A percentile compares a stretch with the other conserved stretches of the same genome.
Conservation (phyloP, 2,797 vertebrate species). For the Clarias pachynema region DNA sequence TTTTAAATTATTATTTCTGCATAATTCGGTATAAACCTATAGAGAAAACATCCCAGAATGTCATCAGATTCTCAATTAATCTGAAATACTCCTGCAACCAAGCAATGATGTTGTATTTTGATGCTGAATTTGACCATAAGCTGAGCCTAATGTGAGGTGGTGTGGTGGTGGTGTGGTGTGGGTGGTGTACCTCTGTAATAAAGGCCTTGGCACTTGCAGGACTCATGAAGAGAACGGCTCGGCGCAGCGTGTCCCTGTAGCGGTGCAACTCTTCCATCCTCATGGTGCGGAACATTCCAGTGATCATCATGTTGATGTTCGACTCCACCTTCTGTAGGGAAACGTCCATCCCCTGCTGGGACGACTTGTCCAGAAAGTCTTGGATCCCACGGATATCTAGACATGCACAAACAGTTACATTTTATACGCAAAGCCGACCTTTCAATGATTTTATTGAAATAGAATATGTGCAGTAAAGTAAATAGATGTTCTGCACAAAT, state of each 20-base stretch:
- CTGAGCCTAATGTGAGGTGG: neutral
- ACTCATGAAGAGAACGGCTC: conserved; percentile 96
- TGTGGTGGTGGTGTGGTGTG: neutral
- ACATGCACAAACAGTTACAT: conserved; percentile 15
- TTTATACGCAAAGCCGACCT: neutral
- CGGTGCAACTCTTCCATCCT: conserved; percentile 95
- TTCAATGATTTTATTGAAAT: conserved; percentile 14
- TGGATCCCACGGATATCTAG: conserved; percentile 97
- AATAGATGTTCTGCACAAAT: conserved; percentile 8
- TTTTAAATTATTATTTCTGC: neutral
- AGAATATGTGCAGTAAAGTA: conserved; percentile 5
- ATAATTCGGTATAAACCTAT: neutral
- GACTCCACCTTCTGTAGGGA: conserved; percentile 98
- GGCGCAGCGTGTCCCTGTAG: conserved; percentile 91
- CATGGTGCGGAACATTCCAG: conserved; percentile 92
- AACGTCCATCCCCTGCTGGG: conserved; percentile 98
- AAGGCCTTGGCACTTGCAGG: conserved; percentile 94
- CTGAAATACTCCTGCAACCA: neutral
- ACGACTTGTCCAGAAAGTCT: conserved; percentile 94
- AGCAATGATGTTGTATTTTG: neutral
- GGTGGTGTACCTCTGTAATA: conserved; percentile 86
- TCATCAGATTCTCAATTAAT: neutral
- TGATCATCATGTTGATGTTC: conserved; percentile 99
- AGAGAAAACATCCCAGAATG: neutral
- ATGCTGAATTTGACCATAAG: neutral